Base-by-base conservation (phyloP, 2,797 vertebrate genomes). In the Myotis planiceps region DNA sequence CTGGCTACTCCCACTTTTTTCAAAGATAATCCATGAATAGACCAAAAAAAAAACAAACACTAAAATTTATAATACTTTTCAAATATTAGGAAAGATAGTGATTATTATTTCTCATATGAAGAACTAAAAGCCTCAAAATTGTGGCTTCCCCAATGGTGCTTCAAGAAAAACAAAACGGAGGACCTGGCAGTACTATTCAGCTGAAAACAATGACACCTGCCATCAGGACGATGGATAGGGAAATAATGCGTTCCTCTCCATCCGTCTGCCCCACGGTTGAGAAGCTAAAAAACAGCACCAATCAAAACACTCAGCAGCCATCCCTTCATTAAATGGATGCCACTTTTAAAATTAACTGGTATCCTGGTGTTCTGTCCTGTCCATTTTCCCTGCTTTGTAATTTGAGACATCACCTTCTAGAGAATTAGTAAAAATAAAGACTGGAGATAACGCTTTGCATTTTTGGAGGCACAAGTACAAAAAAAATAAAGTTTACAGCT, bases 51-150 rank as follows among this genome's bases (percentile, higher is more conserved):
- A 53, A 74, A 60, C 87, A 7, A 4, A 27, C 16, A 2, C 15
- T 88, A 72, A 80, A 80, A 39, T 80, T 13, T 45, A 81, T 71
- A 74, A 65, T 53, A 68, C 19, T 14, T 85, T 34, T 21, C 42
- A 93, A 63, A 82, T 92, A 65, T 72, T 87, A 65, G 37, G 27
- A 80, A 69, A 79, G 19, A 58, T 3, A 75, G 18, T 55, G 27
- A 76, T 69, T 72, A 55, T 74, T 91, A 65, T 93, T 93, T 94
- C 69, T 85, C 76, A 47, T n/a, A 74, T 45, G 25, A 71, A 55
- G 29, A 47, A 78, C 45, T 69, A 63, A 85, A 78, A 69, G 8
- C 47, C 29, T 88, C 68, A 51, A 42, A 74, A 47, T 16, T 51
- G 6, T 69, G 23, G 14, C 15, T 75, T 3, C 12, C 4, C 2